Evolutionary conservation across 2,888 invertebrate species (phyloP), one percentile per base, ranked within the genome.

Genomic region (Tridacna gigas): DNA sequence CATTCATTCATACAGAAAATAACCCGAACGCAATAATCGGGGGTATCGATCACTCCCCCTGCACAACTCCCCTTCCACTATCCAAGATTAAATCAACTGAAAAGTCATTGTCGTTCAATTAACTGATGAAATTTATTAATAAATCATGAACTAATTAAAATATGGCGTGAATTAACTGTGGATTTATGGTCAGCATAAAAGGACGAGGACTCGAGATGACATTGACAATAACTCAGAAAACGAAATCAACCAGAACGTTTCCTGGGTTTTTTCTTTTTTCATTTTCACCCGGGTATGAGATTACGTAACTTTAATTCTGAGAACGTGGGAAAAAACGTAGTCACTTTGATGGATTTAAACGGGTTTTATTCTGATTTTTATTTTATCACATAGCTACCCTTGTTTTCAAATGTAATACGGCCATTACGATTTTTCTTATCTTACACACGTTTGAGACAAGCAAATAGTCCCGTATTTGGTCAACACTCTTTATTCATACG

Each of bases 51-150:
- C 26, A 66, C 75, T 61, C 67, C 65, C 75, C 80, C 47, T 71
- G 69, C 25, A 28, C 66, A n/a, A 65, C 65, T 66, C 74, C 45
- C 26, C 65, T 48, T 61, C 28, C 48, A 76, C 66, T 51, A 79
- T 65, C 66, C 66, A 63, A 78, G 86, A 83, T 86, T 84, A 86
- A 84, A 86, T 78, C 67, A 82, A 80, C 80, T 77, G 76, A 69
- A 77, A 82, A 84, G 86, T 84, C 84, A 80, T 80, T 84, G 86
- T 84, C 86, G 74, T 77, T 82, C 89, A 86, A 88, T 89, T 89
- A 89, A 89, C 87, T 89, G 89, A 88, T 88, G 89, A 89, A 85
- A 77, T 89, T 89, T 88, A 89, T 89, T 84, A 89, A 89, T 88
- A 85, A 88, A 86, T 89, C 84, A 87, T 84, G 87, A 83, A 74